Conservation (phyloP, 1,140 invertebrate genomes). For the Aphis craccivora region DNA sequence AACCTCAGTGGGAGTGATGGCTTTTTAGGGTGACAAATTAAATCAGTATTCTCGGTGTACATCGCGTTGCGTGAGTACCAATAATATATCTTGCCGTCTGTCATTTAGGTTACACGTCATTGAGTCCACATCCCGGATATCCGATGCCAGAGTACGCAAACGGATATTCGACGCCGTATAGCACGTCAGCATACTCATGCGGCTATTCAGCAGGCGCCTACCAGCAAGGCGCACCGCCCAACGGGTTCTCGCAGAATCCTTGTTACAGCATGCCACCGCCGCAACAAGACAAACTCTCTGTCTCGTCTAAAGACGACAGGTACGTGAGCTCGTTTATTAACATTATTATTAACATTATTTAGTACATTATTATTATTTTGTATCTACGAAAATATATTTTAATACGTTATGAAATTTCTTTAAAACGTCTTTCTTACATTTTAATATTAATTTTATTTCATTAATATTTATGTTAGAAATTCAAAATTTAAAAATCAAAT, state of each 20-base stretch:
- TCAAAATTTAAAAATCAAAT: too few relatives aligned
- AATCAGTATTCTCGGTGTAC: too few relatives aligned
- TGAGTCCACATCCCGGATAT: slow-evolving; percentile 84
- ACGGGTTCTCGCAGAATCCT: slow-evolving; percentile 75
- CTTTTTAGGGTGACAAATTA: neutral
- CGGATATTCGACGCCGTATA: slow-evolving; percentile 74
- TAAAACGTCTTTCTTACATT: too few relatives aligned
- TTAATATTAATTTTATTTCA: too few relatives aligned
- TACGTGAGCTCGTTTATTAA: slow-evolving; percentile 65
- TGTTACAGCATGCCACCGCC: slow-evolving; percentile 82
- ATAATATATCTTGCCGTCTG: neutral
- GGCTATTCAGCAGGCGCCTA: slow-evolving; percentile 71
- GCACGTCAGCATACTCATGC: slow-evolving; percentile 73
- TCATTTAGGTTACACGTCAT: slow-evolving; percentile 76
- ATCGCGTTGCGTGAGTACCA: too few relatives aligned
- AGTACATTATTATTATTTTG: too few relatives aligned
- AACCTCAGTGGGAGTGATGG: neutral
- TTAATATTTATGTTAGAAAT: too few relatives aligned
- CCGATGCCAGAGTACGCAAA: slow-evolving; percentile 74
- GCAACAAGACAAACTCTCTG: slow-evolving; percentile 62
- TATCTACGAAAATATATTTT: too few relatives aligned
- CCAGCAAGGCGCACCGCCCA: slow-evolving; percentile 67
- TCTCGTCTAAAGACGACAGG: slow-evolving; percentile 77
- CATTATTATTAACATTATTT: neutral
- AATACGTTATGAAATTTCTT: too few relatives aligned